Evolutionary conservation across 1,140 invertebrate genomes (phyloP).

Genomic region (Drosophila rhopaloa): DNA sequence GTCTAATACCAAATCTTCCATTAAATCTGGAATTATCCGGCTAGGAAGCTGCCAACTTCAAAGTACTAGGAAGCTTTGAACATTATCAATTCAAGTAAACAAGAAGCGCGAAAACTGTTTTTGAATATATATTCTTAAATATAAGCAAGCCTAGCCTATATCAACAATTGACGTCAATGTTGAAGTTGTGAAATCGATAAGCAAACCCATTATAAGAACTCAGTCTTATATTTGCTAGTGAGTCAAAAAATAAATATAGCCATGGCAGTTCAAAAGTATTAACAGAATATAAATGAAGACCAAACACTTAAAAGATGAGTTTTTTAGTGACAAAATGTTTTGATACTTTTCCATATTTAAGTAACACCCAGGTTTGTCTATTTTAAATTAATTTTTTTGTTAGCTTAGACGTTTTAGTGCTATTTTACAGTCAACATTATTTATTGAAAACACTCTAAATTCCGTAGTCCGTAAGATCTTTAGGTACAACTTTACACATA

Average conservation of each 20-base stretch:
- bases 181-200: constrained; percentile 1
- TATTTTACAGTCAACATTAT: too few species aligned
- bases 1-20: too few species aligned
- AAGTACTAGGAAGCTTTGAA: not conserved
- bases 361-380: too few species aligned
- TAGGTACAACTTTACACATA: not conserved
- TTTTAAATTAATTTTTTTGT: too few species aligned
- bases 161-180: constrained; percentile 11
- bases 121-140: not conserved
- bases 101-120: constrained; percentile 12
- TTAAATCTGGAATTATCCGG: not conserved
- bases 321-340: too few species aligned
- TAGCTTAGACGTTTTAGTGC: too few species aligned
- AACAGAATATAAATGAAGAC: not conserved
- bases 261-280: not conserved
- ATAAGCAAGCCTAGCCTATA: not conserved
- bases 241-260: constrained; percentile 3
- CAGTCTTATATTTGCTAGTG: not conserved
- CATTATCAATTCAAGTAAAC: not conserved
- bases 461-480: too few species aligned
- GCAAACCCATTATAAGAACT: constrained; percentile 4
- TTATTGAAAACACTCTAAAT: too few species aligned
- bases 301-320: too few species aligned
- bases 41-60: too few species aligned
- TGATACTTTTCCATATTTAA: too few species aligned